These are phyloP conservation scores for Bimastos eiseni DNA, from an alignment of 2,888 invertebrate species.

Conservation along the genomic window DNA sequence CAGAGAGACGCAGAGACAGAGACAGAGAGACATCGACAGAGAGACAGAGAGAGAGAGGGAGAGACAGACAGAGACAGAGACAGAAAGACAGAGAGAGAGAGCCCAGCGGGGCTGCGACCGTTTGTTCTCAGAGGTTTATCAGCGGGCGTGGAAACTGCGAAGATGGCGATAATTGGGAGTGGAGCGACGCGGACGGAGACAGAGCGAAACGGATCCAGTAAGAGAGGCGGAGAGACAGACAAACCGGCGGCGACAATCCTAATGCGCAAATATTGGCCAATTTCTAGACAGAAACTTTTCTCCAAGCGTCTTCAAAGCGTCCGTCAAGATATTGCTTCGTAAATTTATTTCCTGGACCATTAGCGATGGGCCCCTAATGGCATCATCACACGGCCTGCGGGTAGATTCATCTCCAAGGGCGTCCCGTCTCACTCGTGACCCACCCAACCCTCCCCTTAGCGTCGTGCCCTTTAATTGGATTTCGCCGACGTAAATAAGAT, in stretches of 20 bases:
- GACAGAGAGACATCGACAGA: too few relatives aligned
- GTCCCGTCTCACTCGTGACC: background rate
- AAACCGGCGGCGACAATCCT: background rate
- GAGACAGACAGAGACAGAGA: background rate
- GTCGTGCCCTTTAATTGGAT: background rate
- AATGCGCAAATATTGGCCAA: constrained; percentile 6
- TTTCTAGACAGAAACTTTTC: background rate
- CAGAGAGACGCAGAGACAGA: too few relatives aligned
- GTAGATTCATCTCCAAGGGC: constrained; percentile 5
- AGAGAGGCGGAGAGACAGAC: background rate
- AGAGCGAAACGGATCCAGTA: too few relatives aligned
- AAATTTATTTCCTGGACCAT: background rate
- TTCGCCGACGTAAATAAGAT: background rate
- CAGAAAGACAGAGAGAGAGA: too few relatives aligned
- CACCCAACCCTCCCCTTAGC: background rate
- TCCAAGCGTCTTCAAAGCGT: background rate
- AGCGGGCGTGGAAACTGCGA: background rate
- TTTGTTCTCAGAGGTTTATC: background rate
- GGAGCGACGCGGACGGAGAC: background rate
- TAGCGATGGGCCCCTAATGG: background rate
- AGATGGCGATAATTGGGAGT: background rate
- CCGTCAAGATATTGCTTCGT: constrained; percentile 13
- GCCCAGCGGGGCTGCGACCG: background rate
- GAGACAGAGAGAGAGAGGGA: background rate
- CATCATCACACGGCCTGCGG: background rate